These are phyloP conservation scores for Heteropelma amictum DNA, from an alignment of 2,888 invertebrate genomes.

Conservation along the genomic window DNA sequence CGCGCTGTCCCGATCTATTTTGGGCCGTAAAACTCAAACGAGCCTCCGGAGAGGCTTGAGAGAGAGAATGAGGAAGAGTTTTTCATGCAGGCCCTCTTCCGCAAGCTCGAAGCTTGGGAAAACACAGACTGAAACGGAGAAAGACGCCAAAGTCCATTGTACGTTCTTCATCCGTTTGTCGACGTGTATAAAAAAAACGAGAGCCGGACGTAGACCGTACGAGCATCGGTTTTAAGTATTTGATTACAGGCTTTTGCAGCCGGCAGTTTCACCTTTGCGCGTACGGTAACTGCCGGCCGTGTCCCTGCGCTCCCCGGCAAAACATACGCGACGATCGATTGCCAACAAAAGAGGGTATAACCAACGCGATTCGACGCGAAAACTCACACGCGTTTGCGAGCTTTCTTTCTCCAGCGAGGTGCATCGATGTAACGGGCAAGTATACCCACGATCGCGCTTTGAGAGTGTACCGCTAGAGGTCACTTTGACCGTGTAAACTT, in stretches of 20 bases:
- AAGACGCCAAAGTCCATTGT: slow-evolving; percentile 24
- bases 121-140: slow-evolving; percentile 9
- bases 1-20: background rate
- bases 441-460: slow-evolving; percentile 65
- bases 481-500: slow-evolving; percentile 35
- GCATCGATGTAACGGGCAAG: no score
- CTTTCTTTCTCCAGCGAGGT: background rate
- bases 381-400: background rate
- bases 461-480: slow-evolving; percentile 31
- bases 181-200: background rate
- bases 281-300: slow-evolving; percentile 63
- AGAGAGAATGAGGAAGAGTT: slow-evolving; percentile 48
- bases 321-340: background rate
- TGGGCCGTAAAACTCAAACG: slow-evolving; percentile 18
- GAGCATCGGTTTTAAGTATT: slow-evolving; percentile 70
- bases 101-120: background rate
- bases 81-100: slow-evolving; percentile 36
- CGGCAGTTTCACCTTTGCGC: slow-evolving; percentile 68
- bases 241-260: slow-evolving; percentile 71
- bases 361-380: background rate
- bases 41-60: slow-evolving; percentile 26
- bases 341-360: slow-evolving; percentile 2
- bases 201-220: background rate
- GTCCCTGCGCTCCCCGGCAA: background rate
- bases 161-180: slow-evolving; percentile 14